These are phyloP conservation scores for Salmo trutta DNA, from an alignment of 2,797 vertebrate species.

Conservation along the genomic window DNA sequence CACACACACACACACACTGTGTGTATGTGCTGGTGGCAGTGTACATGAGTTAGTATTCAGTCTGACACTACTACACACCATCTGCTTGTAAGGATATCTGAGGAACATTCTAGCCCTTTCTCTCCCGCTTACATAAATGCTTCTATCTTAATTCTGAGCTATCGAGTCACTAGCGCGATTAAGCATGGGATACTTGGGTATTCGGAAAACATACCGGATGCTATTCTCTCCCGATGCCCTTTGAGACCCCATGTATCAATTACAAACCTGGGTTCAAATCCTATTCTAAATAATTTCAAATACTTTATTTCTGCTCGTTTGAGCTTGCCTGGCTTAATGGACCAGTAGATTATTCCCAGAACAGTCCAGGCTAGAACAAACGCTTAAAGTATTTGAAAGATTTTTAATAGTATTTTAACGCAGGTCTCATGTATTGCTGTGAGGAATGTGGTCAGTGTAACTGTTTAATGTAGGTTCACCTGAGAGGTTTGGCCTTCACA, in stretches of 20 bases:
- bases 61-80: background rate
- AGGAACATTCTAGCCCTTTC: background rate
- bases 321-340: background rate
- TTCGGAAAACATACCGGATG: conserved; percentile 44
- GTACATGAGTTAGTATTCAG: background rate
- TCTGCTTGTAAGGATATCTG: background rate
- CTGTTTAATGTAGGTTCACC: conserved; percentile 29
- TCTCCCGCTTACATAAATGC: background rate
- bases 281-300: background rate
- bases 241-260: conserved; percentile 25
- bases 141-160: background rate
- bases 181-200: conserved; percentile 32
- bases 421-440: conserved; percentile 53
- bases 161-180: too few species aligned
- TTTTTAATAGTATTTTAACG: background rate
- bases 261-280: background rate
- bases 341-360: background rate
- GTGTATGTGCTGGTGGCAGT: background rate
- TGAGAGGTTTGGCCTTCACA: conserved; percentile 50
- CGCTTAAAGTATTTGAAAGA: background rate
- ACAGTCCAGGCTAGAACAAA: background rate
- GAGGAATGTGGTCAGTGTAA: conserved; percentile 51
- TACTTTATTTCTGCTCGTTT: background rate
- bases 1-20: background rate
- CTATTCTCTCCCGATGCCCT: conserved; percentile 63